A percentile compares a stretch with the other conserved stretches of the same genome.
Evolutionary conservation across 2,113 vertebrate genomes (phyloP).

Genomic region (Gymnorhina tibicen): DNA sequence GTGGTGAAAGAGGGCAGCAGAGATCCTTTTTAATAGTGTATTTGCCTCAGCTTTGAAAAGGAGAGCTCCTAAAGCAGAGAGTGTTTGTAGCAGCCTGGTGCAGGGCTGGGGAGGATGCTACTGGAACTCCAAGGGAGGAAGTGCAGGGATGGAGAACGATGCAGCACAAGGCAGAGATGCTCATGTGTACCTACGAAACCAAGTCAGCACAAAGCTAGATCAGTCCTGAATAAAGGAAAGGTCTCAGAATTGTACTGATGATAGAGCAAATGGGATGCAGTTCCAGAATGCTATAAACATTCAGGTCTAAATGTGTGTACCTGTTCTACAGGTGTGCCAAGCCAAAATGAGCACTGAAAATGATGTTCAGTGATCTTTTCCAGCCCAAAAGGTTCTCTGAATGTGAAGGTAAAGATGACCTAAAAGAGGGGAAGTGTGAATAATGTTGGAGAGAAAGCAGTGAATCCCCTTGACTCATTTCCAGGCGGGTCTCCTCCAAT

Average conservation of each 20-base stretch:
- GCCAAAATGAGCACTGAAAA: background rate
- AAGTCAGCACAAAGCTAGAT: background rate
- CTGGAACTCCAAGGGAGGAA: background rate
- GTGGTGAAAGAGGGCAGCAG: conserved; percentile 55
- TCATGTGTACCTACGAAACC: background rate
- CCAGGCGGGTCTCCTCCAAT: background rate
- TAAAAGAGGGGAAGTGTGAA: background rate
- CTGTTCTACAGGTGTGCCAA: background rate
- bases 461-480: background rate
- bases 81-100: background rate
- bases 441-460: background rate
- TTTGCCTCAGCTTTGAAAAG: background rate
- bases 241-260: background rate
- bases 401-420: background rate
- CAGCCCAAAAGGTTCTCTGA: background rate
- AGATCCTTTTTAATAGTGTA: background rate
- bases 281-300: background rate
- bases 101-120: background rate
- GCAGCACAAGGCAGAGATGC: background rate
- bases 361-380: background rate
- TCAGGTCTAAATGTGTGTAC: background rate
- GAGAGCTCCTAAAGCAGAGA: background rate
- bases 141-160: background rate
- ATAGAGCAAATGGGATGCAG: background rate
- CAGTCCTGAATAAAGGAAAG: background rate